Evolutionary conservation across 2,113 vertebrate species (phyloP), one percentile per base, ranked within the genome.

Genomic region (Serilophus lunatus): DNA sequence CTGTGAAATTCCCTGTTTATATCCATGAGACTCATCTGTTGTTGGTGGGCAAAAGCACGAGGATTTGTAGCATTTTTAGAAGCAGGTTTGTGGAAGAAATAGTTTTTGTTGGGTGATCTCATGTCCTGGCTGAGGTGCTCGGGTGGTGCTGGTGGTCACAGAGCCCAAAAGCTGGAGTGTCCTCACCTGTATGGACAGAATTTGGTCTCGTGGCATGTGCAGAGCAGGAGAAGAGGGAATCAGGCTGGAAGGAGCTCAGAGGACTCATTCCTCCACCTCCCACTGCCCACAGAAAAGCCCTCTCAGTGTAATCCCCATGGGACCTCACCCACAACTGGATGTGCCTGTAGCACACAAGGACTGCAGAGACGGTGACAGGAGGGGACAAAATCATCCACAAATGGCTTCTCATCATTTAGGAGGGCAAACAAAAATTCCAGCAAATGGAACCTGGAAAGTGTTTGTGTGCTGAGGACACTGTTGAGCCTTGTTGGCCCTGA

Each of bases 281-380:
- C 15, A 8, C 2, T 7, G 8, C 61, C 68, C 26, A 6, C 36
- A 49, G 40, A n/a, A 49, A 42, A 54, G 38, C 12, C 9, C 6
- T 31, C 19, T 24, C 0, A 0, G 28, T 26, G 54, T 49, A 42
- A 44, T 59, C 16, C 3, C 0, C 2, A 18, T 18, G 25, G 29
- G 25, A 26, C 16, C 12, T 11, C 44, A 12, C 23, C 10, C 31
- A 64, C 42, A 53, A 13, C 9, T 51, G 77, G 33, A 9, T 42
- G 31, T 42, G 64, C 65, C 19, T 31, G 12, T 47, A 36, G 16
- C 19, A 4, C 22, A 5, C 18, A 18, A 74, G 18, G 35, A 14
- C 26, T 16, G 22, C 36, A 70, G 36, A 47, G 10, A 50, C 29
- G 4, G 26, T 1, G 8, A 11, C n/a, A 20, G 44, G 16, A 75